Conservation (phyloP, 1,140 invertebrate genomes). For the Holotrichia oblita region DNA sequence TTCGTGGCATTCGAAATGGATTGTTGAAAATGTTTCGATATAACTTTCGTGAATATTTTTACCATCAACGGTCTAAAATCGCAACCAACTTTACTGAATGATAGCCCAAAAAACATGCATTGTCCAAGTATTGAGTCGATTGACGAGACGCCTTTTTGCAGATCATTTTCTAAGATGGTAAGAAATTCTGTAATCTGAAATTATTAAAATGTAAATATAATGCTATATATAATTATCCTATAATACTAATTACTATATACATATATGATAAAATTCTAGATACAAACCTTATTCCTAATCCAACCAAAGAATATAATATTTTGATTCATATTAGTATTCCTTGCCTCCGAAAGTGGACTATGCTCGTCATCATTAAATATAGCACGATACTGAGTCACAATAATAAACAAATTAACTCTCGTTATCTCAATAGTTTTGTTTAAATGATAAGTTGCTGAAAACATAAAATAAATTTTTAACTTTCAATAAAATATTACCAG, state of each 20-base stretch:
- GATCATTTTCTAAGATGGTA: conserved; percentile 76
- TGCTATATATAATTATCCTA: not conserved
- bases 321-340: conserved; percentile 70
- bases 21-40: conserved; percentile 69
- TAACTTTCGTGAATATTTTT: conserved; percentile 82
- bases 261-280: too few relatives aligned
- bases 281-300: conserved; percentile 85
- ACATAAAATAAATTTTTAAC: conserved; percentile 41
- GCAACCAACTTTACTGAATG: conserved; percentile 91
- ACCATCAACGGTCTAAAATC: conserved; percentile 88
- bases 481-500: not conserved
- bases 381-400: conserved; percentile 95
- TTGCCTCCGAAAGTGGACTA: conserved; percentile 57
- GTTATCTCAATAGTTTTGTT: conserved; percentile 90
- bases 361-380: conserved; percentile 86
- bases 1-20: conserved; percentile 69
- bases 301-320: conserved; percentile 80
- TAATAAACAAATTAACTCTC: conserved; percentile 92
- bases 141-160: conserved; percentile 70
- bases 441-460: conserved; percentile 71
- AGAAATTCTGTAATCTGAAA: conserved; percentile 83
- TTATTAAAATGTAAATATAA: conserved; percentile 48
- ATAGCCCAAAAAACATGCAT: conserved; percentile 95
- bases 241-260: not conserved
- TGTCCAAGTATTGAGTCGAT: conserved; percentile 91